Evolutionary conservation across 2,888 invertebrate genomes (phyloP).

Genomic region (Drosophila incognita): DNA sequence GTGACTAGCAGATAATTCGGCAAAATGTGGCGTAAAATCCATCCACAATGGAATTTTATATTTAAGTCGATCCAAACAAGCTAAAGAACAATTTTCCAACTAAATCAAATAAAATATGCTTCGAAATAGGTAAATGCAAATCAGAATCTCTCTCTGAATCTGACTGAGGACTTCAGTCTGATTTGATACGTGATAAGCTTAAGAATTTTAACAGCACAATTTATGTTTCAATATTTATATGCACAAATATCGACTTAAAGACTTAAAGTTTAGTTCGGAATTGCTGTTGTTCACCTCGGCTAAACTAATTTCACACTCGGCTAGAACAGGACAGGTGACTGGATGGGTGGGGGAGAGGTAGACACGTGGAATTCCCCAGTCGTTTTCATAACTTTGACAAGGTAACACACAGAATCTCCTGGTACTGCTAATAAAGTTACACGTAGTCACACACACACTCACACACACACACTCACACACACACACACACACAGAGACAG

Average conservation of each 20-base stretch:
- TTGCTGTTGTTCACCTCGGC: conserved; percentile 20
- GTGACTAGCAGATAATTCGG: conserved; percentile 7
- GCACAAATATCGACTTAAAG: conserved; percentile 5
- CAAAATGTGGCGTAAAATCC: conserved; percentile 1
- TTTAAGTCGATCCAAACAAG: background rate
- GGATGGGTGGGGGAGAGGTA: background rate
- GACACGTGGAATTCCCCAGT: conserved; percentile 52
- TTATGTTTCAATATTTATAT: background rate
- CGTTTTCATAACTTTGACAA: conserved; percentile 78
- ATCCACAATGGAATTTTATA: background rate
- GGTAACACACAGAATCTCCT: conserved; percentile 60
- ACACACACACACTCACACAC: background rate
- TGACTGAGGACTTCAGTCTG: background rate
- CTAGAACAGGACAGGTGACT: conserved; percentile 26
- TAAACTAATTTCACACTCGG: conserved; percentile 70
- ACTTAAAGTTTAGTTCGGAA: conserved; percentile 26
- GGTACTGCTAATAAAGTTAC: conserved; percentile 73
- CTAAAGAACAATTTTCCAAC: background rate
- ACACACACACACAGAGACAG: background rate
- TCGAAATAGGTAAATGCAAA: background rate
- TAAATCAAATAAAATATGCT: background rate
- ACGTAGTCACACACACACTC: conserved; percentile 29
- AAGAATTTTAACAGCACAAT: background rate
- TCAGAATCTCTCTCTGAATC: background rate
- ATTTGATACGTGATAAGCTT: background rate